These are phyloP conservation scores for Gryllus longicercus DNA, from an alignment of 2,888 invertebrate genomes.

Conservation along the genomic window DNA sequence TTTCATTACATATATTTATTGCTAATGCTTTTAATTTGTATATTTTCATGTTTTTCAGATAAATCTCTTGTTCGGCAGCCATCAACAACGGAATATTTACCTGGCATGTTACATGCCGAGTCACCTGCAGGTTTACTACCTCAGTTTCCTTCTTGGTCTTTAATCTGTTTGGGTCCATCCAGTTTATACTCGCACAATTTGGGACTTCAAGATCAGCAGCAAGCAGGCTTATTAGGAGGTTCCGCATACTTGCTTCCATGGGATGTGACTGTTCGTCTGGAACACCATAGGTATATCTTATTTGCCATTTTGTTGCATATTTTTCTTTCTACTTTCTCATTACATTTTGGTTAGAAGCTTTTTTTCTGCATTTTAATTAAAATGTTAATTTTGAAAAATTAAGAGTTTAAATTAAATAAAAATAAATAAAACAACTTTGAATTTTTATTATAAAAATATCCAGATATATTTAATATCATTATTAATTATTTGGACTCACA, in stretches of 20 bases:
- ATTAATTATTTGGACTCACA: no score
- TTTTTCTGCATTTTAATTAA: slow-evolving; percentile 11
- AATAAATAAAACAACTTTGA: no score
- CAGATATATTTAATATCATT: no score
- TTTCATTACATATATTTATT: neutral
- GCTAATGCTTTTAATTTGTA: neutral
- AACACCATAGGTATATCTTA: slow-evolving; percentile 45
- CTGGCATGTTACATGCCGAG: slow-evolving; percentile 81
- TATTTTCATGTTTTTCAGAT: slow-evolving; percentile 45
- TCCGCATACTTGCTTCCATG: slow-evolving; percentile 91
- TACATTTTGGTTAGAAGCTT: neutral
- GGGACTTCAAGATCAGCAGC: slow-evolving; percentile 77
- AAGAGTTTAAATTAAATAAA: no score
- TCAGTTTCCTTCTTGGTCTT: slow-evolving; percentile 84
- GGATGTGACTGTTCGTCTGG: slow-evolving; percentile 71
- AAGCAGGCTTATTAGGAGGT: slow-evolving; percentile 85
- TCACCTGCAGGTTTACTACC: slow-evolving; percentile 76
- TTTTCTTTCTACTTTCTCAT: neutral
- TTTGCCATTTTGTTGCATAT: neutral
- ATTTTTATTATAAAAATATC: no score
- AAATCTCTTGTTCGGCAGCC: slow-evolving; percentile 63
- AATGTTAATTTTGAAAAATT: neutral
- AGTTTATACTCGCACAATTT: slow-evolving; percentile 85
- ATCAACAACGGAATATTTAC: slow-evolving; percentile 85
- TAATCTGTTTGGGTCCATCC: slow-evolving; percentile 85